Percentiles rank a stretch among this genome's conserved stretches.
phyloP scores from a whole-genome alignment of 2,113 vertebrate genomes.

The Nyctibius bracteatus region DNA sequence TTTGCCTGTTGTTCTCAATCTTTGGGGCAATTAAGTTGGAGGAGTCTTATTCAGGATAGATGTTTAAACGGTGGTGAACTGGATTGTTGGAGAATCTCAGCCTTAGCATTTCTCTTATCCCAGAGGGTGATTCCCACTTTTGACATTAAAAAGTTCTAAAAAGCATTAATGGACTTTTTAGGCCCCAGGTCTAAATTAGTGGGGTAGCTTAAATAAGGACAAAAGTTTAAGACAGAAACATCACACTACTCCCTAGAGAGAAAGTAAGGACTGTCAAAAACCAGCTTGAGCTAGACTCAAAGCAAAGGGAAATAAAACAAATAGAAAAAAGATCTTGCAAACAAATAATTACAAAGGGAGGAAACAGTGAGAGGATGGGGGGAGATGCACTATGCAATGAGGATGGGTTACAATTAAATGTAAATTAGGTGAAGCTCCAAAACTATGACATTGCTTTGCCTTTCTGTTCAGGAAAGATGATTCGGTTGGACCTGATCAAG shows the following conservation, averaged over 20 bases:
- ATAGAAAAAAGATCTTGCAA: neutral
- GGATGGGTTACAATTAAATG: neutral
- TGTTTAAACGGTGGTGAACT: neutral
- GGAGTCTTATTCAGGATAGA: neutral
- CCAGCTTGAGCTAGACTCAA: neutral
- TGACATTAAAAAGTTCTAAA: neutral
- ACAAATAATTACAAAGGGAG: neutral
- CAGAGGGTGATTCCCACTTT: neutral
- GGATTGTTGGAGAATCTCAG: neutral
- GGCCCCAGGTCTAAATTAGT: neutral
- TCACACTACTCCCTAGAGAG: neutral
- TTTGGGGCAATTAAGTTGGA: neutral
- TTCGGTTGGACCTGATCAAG: neutral
- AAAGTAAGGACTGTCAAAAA: neutral
- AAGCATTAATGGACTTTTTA: neutral
- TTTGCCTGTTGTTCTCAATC: neutral
- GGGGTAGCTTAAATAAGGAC: neutral
- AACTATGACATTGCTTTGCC: neutral
- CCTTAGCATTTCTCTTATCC: neutral
- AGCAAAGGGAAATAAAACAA: neutral
- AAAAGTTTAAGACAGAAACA: neutral
- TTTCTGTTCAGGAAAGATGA: neutral
- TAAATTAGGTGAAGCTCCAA: neutral
- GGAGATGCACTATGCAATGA: neutral
- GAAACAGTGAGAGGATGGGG: neutral